phyloP scores from a whole-genome alignment of 2,888 invertebrate genomes.

The Coronaproctus castanopsis region DNA sequence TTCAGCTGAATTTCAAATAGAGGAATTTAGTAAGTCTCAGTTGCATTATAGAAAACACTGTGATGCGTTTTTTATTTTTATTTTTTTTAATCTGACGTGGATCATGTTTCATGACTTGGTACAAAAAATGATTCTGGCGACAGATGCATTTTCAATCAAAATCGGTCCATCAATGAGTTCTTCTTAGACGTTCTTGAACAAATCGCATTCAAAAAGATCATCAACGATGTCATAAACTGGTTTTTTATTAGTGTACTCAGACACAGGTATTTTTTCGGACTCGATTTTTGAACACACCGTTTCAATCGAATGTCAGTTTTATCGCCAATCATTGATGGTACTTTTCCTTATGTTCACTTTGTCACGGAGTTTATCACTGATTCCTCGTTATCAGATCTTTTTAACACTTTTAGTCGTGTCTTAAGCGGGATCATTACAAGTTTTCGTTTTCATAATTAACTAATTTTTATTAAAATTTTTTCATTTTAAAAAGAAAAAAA shows the following conservation, averaged over 20 bases:
- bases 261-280: neutral
- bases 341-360: neutral
- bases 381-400: neutral
- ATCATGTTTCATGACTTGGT: neutral
- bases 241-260: neutral
- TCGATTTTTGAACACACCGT: neutral
- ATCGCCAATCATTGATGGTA: neutral
- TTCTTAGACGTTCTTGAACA: neutral
- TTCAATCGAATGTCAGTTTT: neutral
- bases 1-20: too few relatives aligned
- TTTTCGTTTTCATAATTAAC: too few relatives aligned
- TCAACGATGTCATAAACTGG: neutral
- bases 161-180: neutral
- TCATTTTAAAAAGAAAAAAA: too few relatives aligned
- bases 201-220: neutral
- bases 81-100: neutral
- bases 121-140: neutral
- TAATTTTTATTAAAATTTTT: neutral
- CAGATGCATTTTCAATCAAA: neutral
- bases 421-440: neutral
- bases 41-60: neutral
- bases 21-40: neutral
- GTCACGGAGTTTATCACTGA: neutral
- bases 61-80: neutral
- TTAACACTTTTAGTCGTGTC: neutral